These are phyloP conservation scores for Ormyrus nitidulus DNA, from an alignment of 2,888 invertebrate genomes.

Conservation along the genomic window DNA sequence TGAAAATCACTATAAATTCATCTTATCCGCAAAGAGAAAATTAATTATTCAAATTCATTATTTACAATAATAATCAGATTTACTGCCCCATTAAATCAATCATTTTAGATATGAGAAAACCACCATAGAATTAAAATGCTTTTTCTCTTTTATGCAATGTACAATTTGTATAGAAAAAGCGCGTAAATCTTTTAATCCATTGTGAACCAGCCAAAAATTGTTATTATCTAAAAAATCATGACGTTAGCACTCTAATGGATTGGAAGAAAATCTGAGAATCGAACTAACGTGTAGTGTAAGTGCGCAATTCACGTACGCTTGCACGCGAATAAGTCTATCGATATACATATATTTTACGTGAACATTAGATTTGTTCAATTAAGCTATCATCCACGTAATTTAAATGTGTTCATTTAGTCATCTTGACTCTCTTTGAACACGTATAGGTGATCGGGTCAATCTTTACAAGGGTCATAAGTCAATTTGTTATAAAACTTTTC, in stretches of 20 bases:
- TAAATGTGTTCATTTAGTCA: conserved; percentile 16
- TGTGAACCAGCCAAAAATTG: conserved; percentile 45
- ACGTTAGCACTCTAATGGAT: conserved; percentile 44
- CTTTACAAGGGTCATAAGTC: conserved; percentile 18
- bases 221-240: conserved; percentile 55
- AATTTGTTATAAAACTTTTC: conserved; percentile 31
- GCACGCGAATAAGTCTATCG: conserved; percentile 49
- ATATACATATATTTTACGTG: conserved; percentile 47
- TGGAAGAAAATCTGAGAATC: conserved; percentile 55
- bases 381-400: conserved; percentile 46
- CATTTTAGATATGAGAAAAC: conserved; percentile 36
- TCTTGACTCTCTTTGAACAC: conserved; percentile 17
- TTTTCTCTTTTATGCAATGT: conserved; percentile 55
- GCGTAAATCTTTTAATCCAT: conserved; percentile 24
- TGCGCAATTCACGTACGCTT: conserved; percentile 41
- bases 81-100: conserved; percentile 50
- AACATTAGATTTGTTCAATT: conserved; percentile 51
- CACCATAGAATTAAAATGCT: conserved; percentile 23
- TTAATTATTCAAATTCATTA: conserved; percentile 39
- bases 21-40: conserved; percentile 34
- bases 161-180: conserved; percentile 53
- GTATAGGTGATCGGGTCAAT: neutral
- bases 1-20: conserved; percentile 43
- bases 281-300: conserved; percentile 55
- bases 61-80: conserved; percentile 54